These are phyloP conservation scores for Perizoma affinitatum DNA, from an alignment of 2,888 invertebrate species.

Conservation along the genomic window DNA sequence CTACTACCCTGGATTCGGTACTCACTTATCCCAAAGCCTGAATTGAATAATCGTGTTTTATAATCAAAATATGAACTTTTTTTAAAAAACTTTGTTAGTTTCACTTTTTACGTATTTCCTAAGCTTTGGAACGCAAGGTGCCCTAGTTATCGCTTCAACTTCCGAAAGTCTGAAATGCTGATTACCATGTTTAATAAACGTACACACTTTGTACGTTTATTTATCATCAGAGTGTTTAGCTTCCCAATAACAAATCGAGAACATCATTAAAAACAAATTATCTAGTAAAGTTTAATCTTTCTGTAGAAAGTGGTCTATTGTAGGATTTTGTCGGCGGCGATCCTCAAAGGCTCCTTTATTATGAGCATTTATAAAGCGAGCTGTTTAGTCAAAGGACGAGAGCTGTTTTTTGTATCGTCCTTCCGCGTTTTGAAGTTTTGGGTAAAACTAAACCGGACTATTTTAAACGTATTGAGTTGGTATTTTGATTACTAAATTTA, in stretches of 20 bases:
- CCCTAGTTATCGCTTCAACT: conserved; percentile 1
- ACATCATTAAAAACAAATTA: conserved; percentile 35
- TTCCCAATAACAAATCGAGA: conserved; percentile 23
- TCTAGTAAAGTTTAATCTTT: conserved; percentile 22
- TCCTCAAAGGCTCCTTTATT: conserved; percentile 50
- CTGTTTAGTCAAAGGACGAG: conserved; percentile 40
- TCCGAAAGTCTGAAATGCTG: conserved; percentile 11
- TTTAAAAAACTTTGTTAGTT: too few species aligned
- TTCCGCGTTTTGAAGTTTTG: conserved; percentile 41
- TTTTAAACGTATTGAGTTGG: neutral
- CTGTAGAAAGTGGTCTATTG: conserved; percentile 20
- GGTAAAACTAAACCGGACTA: conserved; percentile 18
- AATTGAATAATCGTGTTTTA: conserved; percentile 6
- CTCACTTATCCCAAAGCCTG: conserved; percentile 10
- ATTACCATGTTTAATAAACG: conserved; percentile 26
- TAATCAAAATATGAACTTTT: conserved; percentile 9
- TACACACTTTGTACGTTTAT: too few species aligned
- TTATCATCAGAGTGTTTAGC: conserved; percentile 21
- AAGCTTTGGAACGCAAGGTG: neutral
- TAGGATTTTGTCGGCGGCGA: conserved; percentile 43
- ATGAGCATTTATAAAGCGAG: conserved; percentile 40
- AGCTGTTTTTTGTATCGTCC: conserved; percentile 44
- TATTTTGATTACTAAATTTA: neutral
- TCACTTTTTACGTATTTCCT: neutral
- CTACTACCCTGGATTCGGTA: conserved; percentile 7